Evolutionary conservation across 2,888 invertebrate genomes (phyloP).

Genomic region (Stenotaenia linearis): DNA sequence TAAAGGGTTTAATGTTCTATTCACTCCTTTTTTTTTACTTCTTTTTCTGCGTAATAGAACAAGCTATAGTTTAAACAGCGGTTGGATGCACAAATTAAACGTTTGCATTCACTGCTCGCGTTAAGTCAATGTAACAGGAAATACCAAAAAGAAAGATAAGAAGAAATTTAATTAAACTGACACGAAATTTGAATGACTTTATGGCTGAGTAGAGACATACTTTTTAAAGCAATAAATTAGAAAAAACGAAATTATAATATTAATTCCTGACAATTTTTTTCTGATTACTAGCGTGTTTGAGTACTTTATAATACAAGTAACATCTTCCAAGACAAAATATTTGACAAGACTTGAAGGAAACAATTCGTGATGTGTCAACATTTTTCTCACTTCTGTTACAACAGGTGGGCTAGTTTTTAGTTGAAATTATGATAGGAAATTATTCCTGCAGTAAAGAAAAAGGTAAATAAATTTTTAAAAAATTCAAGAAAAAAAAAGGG

Average conservation of each 20-base stretch:
- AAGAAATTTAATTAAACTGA: not conserved
- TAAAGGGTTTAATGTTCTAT: not conserved
- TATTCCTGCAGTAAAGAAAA: not conserved
- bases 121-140: not conserved
- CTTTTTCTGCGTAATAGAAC: not conserved
- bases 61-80: not conserved
- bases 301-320: not conserved
- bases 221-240: not conserved
- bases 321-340: not conserved
- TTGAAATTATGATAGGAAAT: constrained; percentile 7
- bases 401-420: not conserved
- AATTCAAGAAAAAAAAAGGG: not conserved
- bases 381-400: constrained; percentile 11
- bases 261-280: not conserved
- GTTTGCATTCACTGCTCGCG: not conserved
- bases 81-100: constrained; percentile 1
- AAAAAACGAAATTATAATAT: not conserved
- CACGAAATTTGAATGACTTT: not conserved
- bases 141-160: too few relatives aligned
- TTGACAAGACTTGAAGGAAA: not conserved
- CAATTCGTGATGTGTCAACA: constrained; percentile 13
- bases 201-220: not conserved
- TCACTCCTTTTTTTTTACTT: not conserved
- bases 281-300: not conserved
- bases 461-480: not conserved